Evolutionary conservation across 2,888 invertebrate species (phyloP), one percentile per base, ranked within the genome.

Genomic region (Cryptocephalus moraei): DNA sequence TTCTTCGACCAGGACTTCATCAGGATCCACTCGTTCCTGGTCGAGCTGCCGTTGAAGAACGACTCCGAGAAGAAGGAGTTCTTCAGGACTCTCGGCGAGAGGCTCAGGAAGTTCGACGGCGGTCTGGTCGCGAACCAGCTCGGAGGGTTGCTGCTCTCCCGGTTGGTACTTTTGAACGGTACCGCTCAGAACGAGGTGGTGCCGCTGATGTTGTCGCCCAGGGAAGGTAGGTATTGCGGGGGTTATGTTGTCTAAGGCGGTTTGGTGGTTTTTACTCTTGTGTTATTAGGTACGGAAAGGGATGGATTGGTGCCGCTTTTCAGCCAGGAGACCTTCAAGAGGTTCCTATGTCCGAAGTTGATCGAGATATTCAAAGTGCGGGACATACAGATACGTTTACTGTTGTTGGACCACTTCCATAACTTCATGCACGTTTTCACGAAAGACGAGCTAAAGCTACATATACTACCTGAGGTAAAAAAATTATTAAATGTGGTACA

Each of bases 1-100:
- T 87, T 88, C 69, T 91, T 87, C 63, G 87, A 84, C 59, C 89
- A 91, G 63, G 87, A 90, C 61, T 91, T 92, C 65, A 82, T 92
- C 50, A 74, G 78, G 14, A 86, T 92, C 56, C 82, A 90, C 65
- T 83, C 85, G 53, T 92, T 91, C 70, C 73, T 93, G 1, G 81
- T 81, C 57, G 87, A 89, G 64, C 71, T 93, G 45, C 87, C 92
- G 1, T 65, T 92, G 34, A 91, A 92, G 67, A 75, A 75, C 47
- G 83, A 84, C 56, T 73, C 75, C 44, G 90, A 91, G 57, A 91
- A 86, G 64, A 76, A 79, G 53, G 72, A 78, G 47, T 93, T 93
- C 68, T 93, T 93, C 65, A 77, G 80, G 34, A 77, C 74, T 54
- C 75, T 91, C 57, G 74, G 83, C 44, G 75, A 78, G 45, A 81